Evolutionary conservation across 2,888 invertebrate species (phyloP).

Genomic region (Ischnus inquisitorius): DNA sequence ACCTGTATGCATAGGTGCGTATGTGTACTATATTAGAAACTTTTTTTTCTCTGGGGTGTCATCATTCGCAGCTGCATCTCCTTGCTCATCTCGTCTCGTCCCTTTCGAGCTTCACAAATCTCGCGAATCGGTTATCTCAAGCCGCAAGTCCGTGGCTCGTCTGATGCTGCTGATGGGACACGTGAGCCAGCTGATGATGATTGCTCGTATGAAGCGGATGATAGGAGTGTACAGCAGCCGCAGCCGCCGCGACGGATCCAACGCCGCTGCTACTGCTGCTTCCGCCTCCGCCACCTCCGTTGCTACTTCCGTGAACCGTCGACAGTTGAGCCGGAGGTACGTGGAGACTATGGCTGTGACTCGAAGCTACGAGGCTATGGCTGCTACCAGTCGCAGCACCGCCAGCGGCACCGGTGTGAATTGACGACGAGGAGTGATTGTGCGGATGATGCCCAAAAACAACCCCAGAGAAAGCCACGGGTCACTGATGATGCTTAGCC

Average conservation of each 20-base stretch:
- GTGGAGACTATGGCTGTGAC: slow-evolving; percentile 78
- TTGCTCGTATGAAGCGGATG: slow-evolving; percentile 73
- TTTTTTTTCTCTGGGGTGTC: slow-evolving; percentile 61
- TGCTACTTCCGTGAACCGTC: slow-evolving; percentile 68
- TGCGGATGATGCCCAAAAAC: slow-evolving; percentile 90
- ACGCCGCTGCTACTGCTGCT: slow-evolving; percentile 60
- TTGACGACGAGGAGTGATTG: slow-evolving; percentile 80
- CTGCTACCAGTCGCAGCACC: slow-evolving; percentile 58
- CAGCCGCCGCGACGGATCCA: slow-evolving; percentile 70
- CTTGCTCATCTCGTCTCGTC: slow-evolving; percentile 1
- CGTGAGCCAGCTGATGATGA: slow-evolving; percentile 81
- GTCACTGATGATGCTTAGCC: slow-evolving; percentile 93
- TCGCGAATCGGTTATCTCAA: slow-evolving; percentile 69
- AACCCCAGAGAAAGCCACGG: slow-evolving; percentile 94
- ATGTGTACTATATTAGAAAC: slow-evolving; percentile 52
- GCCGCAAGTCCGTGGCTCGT: slow-evolving; percentile 83
- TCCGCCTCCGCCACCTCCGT: slow-evolving; percentile 57
- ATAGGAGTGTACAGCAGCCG: slow-evolving; percentile 72
- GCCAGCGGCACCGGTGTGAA: slow-evolving; percentile 82
- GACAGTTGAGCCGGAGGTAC: slow-evolving; percentile 79
- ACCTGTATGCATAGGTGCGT: slow-evolving; percentile 63
- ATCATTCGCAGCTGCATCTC: slow-evolving; percentile 26
- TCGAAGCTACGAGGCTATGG: slow-evolving; percentile 71
- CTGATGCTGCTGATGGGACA: slow-evolving; percentile 82
- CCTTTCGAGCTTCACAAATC: background rate